Conservation (phyloP, 2,113 vertebrate species). For the Tyto alba region DNA sequence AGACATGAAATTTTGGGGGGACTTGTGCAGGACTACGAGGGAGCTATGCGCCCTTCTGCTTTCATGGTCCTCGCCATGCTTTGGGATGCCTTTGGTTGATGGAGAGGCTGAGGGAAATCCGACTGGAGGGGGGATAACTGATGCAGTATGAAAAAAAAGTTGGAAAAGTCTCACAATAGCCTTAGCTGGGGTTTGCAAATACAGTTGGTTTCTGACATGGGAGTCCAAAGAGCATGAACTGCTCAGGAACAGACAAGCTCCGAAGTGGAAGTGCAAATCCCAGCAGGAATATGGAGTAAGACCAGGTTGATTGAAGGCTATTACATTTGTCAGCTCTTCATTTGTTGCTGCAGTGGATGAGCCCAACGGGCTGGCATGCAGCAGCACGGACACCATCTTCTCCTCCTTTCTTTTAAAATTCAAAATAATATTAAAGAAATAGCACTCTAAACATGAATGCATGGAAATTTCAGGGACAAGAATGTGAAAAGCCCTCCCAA, state of each 20-base stretch:
- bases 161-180: neutral
- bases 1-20: neutral
- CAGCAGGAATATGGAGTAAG: neutral
- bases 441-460: neutral
- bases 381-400: fast-evolving
- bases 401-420: neutral
- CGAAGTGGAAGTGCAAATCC: neutral
- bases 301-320: neutral
- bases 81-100: neutral
- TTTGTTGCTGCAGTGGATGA: neutral
- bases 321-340: neutral
- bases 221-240: neutral
- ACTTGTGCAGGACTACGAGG: neutral
- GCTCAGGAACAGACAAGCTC: neutral
- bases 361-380: neutral
- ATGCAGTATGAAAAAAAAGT: neutral
- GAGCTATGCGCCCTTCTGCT: neutral
- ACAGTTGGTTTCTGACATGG: neutral
- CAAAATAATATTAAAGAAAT: neutral
- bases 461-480: neutral
- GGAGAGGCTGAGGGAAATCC: neutral
- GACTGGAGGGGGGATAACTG: neutral
- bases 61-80: neutral
- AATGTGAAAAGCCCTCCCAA: neutral
- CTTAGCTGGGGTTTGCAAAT: neutral